A percentile compares a stretch with the other conserved stretches of the same genome.
These are phyloP conservation scores for Microcebus murinus DNA, from an alignment of 2,113 vertebrate genomes.

Conservation along the genomic window DNA sequence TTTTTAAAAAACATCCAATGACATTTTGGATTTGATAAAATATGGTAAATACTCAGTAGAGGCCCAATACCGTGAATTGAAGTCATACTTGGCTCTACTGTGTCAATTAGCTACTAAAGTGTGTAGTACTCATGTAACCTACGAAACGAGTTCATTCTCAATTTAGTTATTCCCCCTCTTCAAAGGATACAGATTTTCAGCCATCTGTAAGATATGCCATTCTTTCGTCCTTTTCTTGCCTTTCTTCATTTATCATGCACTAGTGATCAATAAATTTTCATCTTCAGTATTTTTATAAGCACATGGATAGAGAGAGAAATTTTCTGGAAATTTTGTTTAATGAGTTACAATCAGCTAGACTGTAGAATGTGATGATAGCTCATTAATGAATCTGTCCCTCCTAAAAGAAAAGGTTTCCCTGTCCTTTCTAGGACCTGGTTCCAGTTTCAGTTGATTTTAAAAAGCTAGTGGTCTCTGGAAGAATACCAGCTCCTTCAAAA, in stretches of 20 bases:
- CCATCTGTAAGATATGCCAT: neutral
- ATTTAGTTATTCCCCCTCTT: neutral
- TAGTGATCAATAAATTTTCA: neutral
- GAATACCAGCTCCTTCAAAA: neutral
- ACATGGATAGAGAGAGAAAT: neutral
- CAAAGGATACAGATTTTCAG: neutral
- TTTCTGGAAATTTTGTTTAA: neutral
- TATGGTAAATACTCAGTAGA: neutral
- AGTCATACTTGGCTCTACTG: neutral
- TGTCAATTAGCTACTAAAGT: neutral
- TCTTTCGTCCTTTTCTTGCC: neutral
- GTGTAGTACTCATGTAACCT: neutral
- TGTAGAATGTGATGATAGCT: neutral
- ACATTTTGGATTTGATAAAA: neutral
- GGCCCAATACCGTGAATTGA: neutral
- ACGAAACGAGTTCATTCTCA: neutral
- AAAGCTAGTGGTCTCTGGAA: neutral
- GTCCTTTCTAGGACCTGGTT: neutral
- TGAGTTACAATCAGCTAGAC: neutral
- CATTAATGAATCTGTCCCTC: neutral
- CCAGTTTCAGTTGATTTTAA: neutral
- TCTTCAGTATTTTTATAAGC: neutral
- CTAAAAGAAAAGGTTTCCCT: neutral
- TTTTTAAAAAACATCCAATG: neutral
- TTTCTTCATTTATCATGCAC: neutral